Conservation (phyloP, 2,888 invertebrate genomes). For the Troglohyphantes excavatus region DNA sequence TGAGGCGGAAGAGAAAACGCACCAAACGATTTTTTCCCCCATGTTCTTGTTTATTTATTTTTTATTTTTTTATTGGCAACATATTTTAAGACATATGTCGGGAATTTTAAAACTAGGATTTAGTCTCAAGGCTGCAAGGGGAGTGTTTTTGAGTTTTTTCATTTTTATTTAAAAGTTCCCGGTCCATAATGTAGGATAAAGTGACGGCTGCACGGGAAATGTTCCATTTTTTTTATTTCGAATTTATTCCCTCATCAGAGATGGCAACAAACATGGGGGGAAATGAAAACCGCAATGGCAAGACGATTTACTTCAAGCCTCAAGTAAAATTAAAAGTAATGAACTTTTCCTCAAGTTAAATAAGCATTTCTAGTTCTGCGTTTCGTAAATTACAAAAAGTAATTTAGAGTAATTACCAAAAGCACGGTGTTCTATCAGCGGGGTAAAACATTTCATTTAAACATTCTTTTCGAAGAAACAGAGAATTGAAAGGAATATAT, state of each 20-base stretch:
- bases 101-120: slow-evolving; percentile 27
- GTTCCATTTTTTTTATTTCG: neutral
- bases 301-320: slow-evolving; percentile 1
- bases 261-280: neutral
- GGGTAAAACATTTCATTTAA: slow-evolving; percentile 1
- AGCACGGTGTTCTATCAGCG: neutral
- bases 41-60: slow-evolving; percentile 19
- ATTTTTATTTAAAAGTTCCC: neutral
- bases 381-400: slow-evolving; percentile 12
- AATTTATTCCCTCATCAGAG: neutral
- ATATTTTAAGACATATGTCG: slow-evolving; percentile 49
- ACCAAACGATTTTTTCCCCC: slow-evolving; percentile 48
- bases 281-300: slow-evolving; percentile 6
- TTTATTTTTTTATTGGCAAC: slow-evolving; percentile 17
- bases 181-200: slow-evolving; percentile 20
- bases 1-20: slow-evolving; percentile 59
- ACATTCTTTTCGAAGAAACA: slow-evolving; percentile 1
- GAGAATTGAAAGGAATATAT: neutral
- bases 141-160: neutral
- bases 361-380: neutral
- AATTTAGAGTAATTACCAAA: slow-evolving; percentile 31
- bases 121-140: neutral
- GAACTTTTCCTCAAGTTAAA: slow-evolving; percentile 10
- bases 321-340: slow-evolving; percentile 26
- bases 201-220: neutral